Conservation (phyloP, 2,113 vertebrate genomes). For the Carettochelys insculpta region DNA sequence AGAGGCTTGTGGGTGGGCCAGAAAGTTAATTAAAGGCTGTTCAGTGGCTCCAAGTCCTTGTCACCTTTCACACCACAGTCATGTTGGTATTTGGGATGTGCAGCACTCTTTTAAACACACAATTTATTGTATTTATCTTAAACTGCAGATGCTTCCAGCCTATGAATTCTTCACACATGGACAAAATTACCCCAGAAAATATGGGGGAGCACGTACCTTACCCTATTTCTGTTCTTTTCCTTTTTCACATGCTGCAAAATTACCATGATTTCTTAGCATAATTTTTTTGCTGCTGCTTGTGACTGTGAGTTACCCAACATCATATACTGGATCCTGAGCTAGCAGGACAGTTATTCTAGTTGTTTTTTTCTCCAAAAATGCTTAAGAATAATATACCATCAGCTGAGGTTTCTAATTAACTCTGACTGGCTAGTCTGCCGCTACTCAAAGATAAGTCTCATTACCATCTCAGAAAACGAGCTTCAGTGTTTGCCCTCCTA, state of each 20-base stretch:
- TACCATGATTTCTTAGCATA: not conserved
- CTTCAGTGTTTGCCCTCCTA: conserved; percentile 72
- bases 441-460: conserved; percentile 73
- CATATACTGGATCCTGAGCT: conserved; percentile 48
- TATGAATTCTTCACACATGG: rapidly evolving
- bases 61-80: not conserved
- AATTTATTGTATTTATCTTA: rapidly evolving
- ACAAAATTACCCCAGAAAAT: not conserved
- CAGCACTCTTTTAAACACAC: not conserved
- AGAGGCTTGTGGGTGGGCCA: not conserved
- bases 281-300: conserved; percentile 8
- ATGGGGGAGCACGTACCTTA: not conserved
- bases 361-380: conserved; percentile 69
- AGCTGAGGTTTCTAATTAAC: conserved; percentile 72
- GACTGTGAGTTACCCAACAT: conserved; percentile 11
- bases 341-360: conserved; percentile 61
- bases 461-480: conserved; percentile 72
- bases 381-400: conserved; percentile 66
- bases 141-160: not conserved
- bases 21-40: not conserved
- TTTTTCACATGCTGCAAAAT: not conserved
- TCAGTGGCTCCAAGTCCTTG: not conserved
- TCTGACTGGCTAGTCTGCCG: conserved; percentile 72
- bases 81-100: rapidly evolving
- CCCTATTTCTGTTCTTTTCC: not conserved